These are phyloP conservation scores for Anguilla anguilla DNA, from an alignment of 2,797 vertebrate species.

Conservation along the genomic window DNA sequence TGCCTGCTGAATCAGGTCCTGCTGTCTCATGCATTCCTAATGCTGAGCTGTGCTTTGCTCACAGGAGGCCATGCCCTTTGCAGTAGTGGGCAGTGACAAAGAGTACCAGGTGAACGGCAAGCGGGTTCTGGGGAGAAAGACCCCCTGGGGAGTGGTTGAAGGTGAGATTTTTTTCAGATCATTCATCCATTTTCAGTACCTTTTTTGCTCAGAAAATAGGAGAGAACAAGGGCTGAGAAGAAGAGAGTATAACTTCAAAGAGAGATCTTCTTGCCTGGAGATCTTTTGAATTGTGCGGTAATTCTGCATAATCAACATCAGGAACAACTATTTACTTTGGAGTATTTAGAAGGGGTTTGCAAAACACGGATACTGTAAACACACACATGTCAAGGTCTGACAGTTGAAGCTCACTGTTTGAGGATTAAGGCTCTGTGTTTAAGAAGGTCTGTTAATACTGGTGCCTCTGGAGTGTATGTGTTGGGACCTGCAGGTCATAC, in stretches of 20 bases:
- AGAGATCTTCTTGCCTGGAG: neutral
- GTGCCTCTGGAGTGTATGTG: neutral
- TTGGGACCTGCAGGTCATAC: neutral
- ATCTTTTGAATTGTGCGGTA: neutral
- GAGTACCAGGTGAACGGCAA: slow-evolving; percentile 96
- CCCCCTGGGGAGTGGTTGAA: slow-evolving; percentile 96
- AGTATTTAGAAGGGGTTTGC: neutral
- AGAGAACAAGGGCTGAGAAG: neutral
- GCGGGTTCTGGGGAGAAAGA: slow-evolving; percentile 92
- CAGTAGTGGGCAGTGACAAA: slow-evolving; percentile 96
- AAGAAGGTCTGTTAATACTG: neutral
- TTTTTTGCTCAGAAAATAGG: neutral
- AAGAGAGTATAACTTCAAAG: neutral
- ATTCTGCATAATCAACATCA: neutral
- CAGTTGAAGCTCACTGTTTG: neutral
- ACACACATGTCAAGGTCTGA: neutral
- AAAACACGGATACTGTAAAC: neutral
- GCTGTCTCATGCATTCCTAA: slow-evolving; percentile 24
- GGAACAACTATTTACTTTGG: neutral
- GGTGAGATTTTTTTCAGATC: slow-evolving; percentile 68
- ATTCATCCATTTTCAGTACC: neutral
- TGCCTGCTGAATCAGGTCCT: slow-evolving; percentile 19
- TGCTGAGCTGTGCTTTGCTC: neutral
- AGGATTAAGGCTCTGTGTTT: neutral
- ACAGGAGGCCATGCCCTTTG: slow-evolving; percentile 96